Base-by-base conservation (phyloP, 2,888 invertebrate species). In the Pristionchus maxplancki region DNA sequence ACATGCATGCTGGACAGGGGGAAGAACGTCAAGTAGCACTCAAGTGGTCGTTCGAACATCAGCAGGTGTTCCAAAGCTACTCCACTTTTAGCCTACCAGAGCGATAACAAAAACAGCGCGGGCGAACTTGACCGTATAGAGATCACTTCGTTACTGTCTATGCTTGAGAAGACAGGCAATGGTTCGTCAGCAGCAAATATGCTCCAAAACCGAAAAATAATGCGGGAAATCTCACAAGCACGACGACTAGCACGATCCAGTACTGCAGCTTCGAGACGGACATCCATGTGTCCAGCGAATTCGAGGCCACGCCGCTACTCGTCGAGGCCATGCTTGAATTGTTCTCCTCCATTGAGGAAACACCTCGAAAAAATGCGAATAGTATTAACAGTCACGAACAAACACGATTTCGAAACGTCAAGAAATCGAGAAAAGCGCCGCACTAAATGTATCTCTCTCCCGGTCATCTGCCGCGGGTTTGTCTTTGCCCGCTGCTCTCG, bases 251-350 rank as follows among this genome's bases (percentile, higher is more conserved):
- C 24, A 87, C 58, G 3, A 87, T 40, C 86, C 86, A 87, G 86
- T 87, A 87, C 71, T 87, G 67, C 24, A 87, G 50, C 24, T 87
- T 48, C 5, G 86, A 87, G 20, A 87, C 86, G 86, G 71, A 87
- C 20, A 87, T 17, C 86, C 86, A 87, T 48, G 85, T 85, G 0
- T 3, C 8, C 2, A 85, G 64, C 2, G 85, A 83, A 34, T 53
- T 53, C 24, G 50, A 24, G 0, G 50, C 53, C 4, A 53, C 53
- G 1, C n/a, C 40, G 8, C 37, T 24, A 74, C 71, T 74, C 11
- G 20, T 74, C 4, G 71, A 24, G 37, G 34, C 6, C 71, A 40
- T 31, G 34, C 71, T 71, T 15, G 37, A 58, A 58, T 58, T 8
- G 8, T 44, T 58, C n/a, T n/a, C n/a, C n/a, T n/a, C n/a, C n/a